A percentile compares a stretch with the other conserved stretches of the same genome.
Evolutionary conservation across 2,113 vertebrate species (phyloP).

Genomic region (Rhynchomys soricoides): DNA sequence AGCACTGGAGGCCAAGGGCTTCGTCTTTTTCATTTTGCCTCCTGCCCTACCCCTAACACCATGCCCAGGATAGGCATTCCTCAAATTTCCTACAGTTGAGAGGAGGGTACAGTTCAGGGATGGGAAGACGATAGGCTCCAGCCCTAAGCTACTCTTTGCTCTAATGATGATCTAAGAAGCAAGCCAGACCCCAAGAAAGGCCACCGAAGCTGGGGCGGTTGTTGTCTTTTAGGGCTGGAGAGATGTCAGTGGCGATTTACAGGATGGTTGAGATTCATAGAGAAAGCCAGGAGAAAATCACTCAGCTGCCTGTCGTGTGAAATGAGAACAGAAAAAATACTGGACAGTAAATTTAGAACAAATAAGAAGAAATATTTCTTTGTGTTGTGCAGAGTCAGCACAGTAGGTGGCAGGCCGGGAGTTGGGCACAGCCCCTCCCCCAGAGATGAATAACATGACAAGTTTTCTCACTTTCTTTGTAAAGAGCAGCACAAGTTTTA

Average conservation of each 20-base stretch:
- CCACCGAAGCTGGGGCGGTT: neutral
- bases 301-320: slow-evolving; percentile 46
- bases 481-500: slow-evolving; percentile 14
- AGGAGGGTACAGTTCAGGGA: neutral
- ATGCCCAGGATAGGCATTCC: rapidly evolving
- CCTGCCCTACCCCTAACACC: neutral
- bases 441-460: neutral
- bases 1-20: neutral
- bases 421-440: neutral
- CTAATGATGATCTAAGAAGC: neutral
- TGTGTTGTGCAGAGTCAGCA: slow-evolving; percentile 13
- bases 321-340: slow-evolving; percentile 66
- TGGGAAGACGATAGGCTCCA: no score
- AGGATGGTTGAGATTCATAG: slow-evolving; percentile 43
- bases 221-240: neutral
- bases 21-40: neutral
- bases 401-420: neutral
- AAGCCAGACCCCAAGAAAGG: neutral
- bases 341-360: slow-evolving; percentile 62
- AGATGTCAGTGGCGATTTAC: slow-evolving; percentile 13
- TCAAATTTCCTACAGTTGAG: rapidly evolving
- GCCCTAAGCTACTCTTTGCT: neutral
- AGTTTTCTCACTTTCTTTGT: neutral
- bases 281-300: slow-evolving; percentile 20
- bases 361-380: slow-evolving; percentile 54